These are phyloP conservation scores for Synchiropus splendidus DNA, from an alignment of 2,113 vertebrate genomes.

Conservation along the genomic window DNA sequence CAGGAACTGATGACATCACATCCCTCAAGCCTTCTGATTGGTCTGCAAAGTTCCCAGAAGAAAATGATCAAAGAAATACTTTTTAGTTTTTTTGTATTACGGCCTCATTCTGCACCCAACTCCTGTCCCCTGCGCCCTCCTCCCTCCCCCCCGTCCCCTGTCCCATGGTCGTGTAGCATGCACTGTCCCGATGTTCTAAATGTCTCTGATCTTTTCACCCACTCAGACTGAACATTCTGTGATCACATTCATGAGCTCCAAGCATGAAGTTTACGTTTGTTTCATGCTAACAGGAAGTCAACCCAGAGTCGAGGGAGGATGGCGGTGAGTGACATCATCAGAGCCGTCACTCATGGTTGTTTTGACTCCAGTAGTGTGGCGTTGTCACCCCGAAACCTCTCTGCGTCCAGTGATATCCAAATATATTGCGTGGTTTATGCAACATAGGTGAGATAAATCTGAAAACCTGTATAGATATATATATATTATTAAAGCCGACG, in stretches of 20 bases:
- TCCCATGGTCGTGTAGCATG: slow-evolving; percentile 76
- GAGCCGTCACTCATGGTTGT: too few species aligned
- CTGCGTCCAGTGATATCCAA: background rate
- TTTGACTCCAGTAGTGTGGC: too few species aligned
- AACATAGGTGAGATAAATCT: background rate
- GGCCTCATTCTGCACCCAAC: too few species aligned
- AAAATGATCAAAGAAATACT: slow-evolving; percentile 30
- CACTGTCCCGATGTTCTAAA: slow-evolving; percentile 66
- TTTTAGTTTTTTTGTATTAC: slow-evolving; percentile 42
- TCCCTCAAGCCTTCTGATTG: slow-evolving; percentile 23
- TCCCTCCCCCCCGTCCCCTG: slow-evolving; percentile 30
- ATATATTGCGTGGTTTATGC: slow-evolving; percentile 3
- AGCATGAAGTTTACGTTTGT: slow-evolving; percentile 22
- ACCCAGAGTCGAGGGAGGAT: too few species aligned
- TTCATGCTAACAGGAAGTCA: slow-evolving; percentile 12
- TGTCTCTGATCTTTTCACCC: slow-evolving; percentile 36
- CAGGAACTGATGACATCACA: slow-evolving; percentile 54
- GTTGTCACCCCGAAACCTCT: too few species aligned
- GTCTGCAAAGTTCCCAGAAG: slow-evolving; percentile 17
- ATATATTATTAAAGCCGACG: too few species aligned
- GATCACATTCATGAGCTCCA: slow-evolving; percentile 13
- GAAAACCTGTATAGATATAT: background rate
- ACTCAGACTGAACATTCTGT: slow-evolving; percentile 1
- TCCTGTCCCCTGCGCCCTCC: slow-evolving; percentile 42
- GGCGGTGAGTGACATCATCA: too few species aligned